Base-by-base conservation (phyloP, 2,888 invertebrate species). In the Drosophila robusta region DNA sequence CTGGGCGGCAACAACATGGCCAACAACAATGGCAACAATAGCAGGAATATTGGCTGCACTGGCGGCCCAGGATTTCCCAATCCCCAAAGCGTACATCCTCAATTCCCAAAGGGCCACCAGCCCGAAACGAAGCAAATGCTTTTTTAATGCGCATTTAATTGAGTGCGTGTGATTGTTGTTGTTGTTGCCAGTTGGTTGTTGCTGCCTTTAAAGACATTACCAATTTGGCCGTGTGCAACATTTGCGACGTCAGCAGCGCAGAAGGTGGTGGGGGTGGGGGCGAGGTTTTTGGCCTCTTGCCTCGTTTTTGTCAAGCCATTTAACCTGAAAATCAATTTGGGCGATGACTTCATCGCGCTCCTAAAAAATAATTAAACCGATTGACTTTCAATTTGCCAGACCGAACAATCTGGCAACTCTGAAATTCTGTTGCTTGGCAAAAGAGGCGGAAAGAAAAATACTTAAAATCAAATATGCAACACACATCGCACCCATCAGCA, bases 141-240 rank as follows among this genome's bases (percentile, higher is more conserved):
- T 82, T 83, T 83, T 83, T 83, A 83, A 83, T 83, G 87, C 70
- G 87, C 83, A 88, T 83, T 83, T 83, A 83, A 83, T 83, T 83
- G 83, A 83, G 80, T 83, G 83, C 83, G 86, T 83, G 77, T 60
- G 82, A 65, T 83, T 76, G 77, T 50, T 56, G 52, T 46, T 44
- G 44, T 14, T 34, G 42, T 29, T 49, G 36, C 3, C 52, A 47
- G 22, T 49, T 42, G 3, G 18, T 18, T 47, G 46, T 3, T 18
- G 45, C 2, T 36, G 34, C n/a, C 34, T 68, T 80, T 84, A 71
- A 84, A 78, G 72, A 63, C 60, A 66, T 46, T 57, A 52, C 58
- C 55, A 38, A 55, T 63, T 60, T 62, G 66, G 32, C 11, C 47
- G 52, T 72, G 56, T 70, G 32, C 39, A 70, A 42, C 54, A 24